Percentiles rank a stretch among this genome's conserved stretches.
Evolutionary conservation across 2,888 invertebrate species (phyloP).

Genomic region (Nephrotoma guestfalica): DNA sequence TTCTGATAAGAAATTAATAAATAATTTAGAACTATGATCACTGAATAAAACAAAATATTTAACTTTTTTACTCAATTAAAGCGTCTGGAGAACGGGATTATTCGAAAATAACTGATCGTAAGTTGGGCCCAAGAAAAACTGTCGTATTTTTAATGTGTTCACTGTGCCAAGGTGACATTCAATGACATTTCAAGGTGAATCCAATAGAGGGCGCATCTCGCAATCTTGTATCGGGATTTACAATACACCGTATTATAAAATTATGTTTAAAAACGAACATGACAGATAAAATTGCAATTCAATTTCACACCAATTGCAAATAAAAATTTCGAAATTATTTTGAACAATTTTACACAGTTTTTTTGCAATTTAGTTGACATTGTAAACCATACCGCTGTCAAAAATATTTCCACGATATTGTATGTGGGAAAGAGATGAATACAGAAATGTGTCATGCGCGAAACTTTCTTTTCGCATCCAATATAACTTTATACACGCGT

Average conservation of each 20-base stretch:
- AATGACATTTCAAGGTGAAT: slow-evolving; percentile 34
- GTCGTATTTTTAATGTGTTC: not conserved
- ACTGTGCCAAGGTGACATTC: slow-evolving; percentile 23
- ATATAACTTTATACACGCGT: not conserved
- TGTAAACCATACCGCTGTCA: not conserved
- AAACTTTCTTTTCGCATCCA: not conserved
- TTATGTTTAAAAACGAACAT: not conserved
- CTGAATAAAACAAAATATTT: not conserved
- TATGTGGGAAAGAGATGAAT: not conserved
- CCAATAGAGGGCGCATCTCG: slow-evolving; percentile 10
- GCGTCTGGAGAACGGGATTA: not conserved
- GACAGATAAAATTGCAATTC: not conserved
- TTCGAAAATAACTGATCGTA: not conserved
- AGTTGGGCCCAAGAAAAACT: not conserved
- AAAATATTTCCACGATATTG: not conserved
- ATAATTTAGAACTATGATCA: not conserved
- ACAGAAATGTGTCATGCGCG: not conserved
- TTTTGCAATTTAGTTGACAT: not conserved
- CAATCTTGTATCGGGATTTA: not conserved
- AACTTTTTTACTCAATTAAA: not conserved
- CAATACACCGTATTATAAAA: not conserved
- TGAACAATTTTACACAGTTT: not conserved
- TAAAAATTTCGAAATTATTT: not conserved
- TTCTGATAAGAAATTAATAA: not conserved
- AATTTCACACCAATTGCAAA: not conserved